Percentiles rank a stretch among this genome's conserved stretches.
Evolutionary conservation across 2,888 invertebrate species (phyloP).

Genomic region (Archips xylosteana): DNA sequence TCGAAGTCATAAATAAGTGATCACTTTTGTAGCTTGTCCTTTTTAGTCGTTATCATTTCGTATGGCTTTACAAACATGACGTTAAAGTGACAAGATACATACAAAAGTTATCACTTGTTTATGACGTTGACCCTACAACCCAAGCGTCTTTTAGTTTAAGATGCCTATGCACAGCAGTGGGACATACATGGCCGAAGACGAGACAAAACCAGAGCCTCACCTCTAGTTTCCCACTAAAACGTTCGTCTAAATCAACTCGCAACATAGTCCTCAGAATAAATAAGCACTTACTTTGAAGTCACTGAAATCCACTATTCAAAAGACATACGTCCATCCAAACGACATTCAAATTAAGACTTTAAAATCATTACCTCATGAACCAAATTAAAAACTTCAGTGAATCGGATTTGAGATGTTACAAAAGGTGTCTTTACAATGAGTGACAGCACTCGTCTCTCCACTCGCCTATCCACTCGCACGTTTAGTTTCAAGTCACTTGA

Average conservation of each 20-base stretch:
- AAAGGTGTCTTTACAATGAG: background rate
- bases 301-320: background rate
- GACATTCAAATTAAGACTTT: background rate
- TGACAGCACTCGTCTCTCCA: constrained; percentile 34
- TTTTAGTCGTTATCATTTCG: no score
- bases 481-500: constrained; percentile 41
- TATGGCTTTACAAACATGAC: no score
- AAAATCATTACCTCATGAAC: background rate
- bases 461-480: constrained; percentile 39
- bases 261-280: constrained; percentile 72
- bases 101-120: no score
- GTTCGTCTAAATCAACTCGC: constrained; percentile 42
- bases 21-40: no score
- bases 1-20: no score
- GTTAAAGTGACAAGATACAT: no score
- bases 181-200: no score
- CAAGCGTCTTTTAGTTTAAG: no score
- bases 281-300: constrained; percentile 48
- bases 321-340: background rate
- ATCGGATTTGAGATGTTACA: background rate
- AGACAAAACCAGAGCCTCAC: constrained; percentile 31
- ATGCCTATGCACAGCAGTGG: no score
- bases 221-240: constrained; percentile 12
- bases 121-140: no score
- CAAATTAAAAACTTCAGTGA: background rate